phyloP scores from a whole-genome alignment of 92 coral and sea anemone genomes.

The Porites evermanni region DNA sequence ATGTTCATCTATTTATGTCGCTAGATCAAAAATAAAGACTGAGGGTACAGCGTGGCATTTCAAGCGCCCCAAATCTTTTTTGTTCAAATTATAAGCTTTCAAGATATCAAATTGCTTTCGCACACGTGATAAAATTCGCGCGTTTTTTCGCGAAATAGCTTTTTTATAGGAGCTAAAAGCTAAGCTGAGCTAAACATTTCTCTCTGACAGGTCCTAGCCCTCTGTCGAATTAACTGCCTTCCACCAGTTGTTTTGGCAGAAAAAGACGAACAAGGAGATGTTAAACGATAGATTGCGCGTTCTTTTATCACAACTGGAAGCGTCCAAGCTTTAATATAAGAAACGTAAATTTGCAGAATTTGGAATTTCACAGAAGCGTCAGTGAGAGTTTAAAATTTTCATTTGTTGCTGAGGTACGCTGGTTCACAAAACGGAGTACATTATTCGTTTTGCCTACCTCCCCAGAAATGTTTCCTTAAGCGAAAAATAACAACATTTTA shows the following conservation, averaged over 20 bases:
- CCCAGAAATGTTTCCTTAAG: background rate
- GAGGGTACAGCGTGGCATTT: slow-evolving; percentile 6
- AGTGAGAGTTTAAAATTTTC: too few relatives aligned
- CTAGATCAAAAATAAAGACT: background rate
- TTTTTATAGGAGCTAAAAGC: slow-evolving; percentile 15
- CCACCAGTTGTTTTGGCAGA: slow-evolving; percentile 2
- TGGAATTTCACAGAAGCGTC: too few relatives aligned
- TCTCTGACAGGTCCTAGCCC: background rate
- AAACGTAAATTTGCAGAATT: too few relatives aligned
- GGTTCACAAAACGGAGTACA: background rate
- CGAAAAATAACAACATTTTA: background rate
- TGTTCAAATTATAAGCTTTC: background rate
- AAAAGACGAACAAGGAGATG: slow-evolving; percentile 17
- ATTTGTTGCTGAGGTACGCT: too few relatives aligned
- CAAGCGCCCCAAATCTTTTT: background rate
- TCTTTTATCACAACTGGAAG: background rate
- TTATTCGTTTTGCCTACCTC: background rate
- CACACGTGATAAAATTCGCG: background rate
- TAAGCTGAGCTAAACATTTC: background rate
- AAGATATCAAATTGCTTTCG: background rate
- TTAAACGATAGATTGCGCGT: background rate
- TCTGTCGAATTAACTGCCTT: background rate
- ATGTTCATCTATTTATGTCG: background rate
- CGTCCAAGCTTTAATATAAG: too few relatives aligned
- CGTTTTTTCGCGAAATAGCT: slow-evolving; percentile 25